Conservation (phyloP, 1,140 invertebrate species). For the Trichonephila clavata region DNA sequence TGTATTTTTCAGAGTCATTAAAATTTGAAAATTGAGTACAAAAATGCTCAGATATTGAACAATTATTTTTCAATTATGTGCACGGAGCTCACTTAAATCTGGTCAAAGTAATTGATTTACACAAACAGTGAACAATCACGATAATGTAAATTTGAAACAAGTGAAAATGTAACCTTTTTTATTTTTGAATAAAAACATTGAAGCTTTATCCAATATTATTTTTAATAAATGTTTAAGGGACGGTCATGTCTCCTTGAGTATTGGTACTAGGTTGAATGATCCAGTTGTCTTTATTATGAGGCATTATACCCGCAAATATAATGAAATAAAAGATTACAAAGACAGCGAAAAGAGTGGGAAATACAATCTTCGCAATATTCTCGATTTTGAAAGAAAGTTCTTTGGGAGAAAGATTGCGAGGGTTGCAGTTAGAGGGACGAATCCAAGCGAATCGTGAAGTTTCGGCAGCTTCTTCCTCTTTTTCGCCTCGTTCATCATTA, state of each 20-base stretch:
- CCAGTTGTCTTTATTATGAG: constrained; percentile 63
- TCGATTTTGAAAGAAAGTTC: constrained; percentile 73
- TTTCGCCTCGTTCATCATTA: constrained; percentile 23
- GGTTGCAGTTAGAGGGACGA: not conserved
- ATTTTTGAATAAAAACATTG: not conserved
- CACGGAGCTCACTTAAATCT: too few species aligned
- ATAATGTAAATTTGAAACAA: too few species aligned
- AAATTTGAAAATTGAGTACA: too few species aligned
- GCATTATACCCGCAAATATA: constrained; percentile 57
- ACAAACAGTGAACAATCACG: too few species aligned
- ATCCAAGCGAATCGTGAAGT: constrained; percentile 65
- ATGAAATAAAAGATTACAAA: constrained; percentile 68
- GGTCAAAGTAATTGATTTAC: too few species aligned
- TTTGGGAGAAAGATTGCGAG: constrained; percentile 25
- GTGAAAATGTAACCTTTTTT: too few species aligned
- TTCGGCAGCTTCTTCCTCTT: constrained; percentile 37
- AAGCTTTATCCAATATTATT: not conserved
- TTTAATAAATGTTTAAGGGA: not conserved
- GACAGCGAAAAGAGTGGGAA: constrained; percentile 53
- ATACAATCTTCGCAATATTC: constrained; percentile 62
- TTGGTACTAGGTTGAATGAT: constrained; percentile 42
- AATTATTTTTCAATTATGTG: too few species aligned
- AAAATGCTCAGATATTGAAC: too few species aligned
- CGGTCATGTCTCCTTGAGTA: not conserved
- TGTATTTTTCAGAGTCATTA: too few species aligned